Evolutionary conservation across 64 coral and sea anemone genomes (phyloP), one percentile per base, ranked within the genome.

Genomic region (Hydrozoanthus tunicans): DNA sequence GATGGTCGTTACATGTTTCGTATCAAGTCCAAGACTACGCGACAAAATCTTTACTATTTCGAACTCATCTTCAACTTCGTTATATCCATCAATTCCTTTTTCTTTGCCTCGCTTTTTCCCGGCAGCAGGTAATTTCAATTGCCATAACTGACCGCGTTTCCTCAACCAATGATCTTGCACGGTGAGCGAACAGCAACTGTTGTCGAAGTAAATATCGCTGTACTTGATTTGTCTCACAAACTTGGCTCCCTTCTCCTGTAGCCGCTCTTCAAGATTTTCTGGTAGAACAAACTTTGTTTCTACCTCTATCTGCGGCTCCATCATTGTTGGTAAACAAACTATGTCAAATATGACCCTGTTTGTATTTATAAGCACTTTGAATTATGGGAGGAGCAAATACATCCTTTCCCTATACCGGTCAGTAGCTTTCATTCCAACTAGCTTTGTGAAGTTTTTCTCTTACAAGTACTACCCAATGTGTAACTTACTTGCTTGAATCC

Each of bases 71-170:
- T 67, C 57, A n/a, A 86, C 83, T 86, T 86, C 83, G 6, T 73
- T 72, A 72, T 72, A 72, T 72, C 83, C 83, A 86, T 86, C 83
- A 11, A 86, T 70, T 73, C 83, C 83, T 27, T 70, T 72, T 58
- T 83, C 62, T 59, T 86, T 86, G 20, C 83, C 65, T 11, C 66
- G 65, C 7, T 7, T 24, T 71, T 72, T 72, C 26, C 52, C 53
- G 4, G 9, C 67, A 86, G 65, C 65, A 85, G 82, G 65, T 0
- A 85, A 17, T 71, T 85, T 71, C 0, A 85, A 52, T 27, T 86
- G n/a, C 83, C 83, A 86, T 8, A 51, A 71, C 5, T 73, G 9
- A 86, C 72, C 54, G 3, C 66, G 65, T 59, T 56, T 86, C 55
- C 83, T 68, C 20, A 86, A 86, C 64, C 83, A 86, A 9, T 12